Evolutionary conservation across 2,888 invertebrate genomes (phyloP).

Genomic region (Leptopilina syphax): DNA sequence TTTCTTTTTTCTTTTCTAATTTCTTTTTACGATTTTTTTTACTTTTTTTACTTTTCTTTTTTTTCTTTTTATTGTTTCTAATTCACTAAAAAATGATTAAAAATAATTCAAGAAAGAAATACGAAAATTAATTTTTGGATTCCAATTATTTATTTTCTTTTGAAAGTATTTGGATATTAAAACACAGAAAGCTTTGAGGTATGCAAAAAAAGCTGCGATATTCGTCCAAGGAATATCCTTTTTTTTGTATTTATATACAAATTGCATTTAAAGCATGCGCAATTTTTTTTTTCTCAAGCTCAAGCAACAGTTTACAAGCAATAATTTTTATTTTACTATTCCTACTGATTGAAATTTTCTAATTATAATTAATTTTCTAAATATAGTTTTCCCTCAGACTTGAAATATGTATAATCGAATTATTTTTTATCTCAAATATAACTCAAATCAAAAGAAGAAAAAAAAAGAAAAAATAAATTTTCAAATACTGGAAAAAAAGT

Average conservation of each 20-base stretch:
- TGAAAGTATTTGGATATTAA: neutral
- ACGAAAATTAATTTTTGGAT: neutral
- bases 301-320: constrained; percentile 7
- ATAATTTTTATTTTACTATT: neutral
- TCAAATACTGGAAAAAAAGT: no score
- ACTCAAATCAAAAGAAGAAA: no score
- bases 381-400: neutral
- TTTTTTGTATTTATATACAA: no score
- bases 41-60: no score
- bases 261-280: neutral
- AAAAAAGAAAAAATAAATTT: no score
- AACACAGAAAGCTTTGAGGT: neutral
- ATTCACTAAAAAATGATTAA: no score
- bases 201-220: constrained; percentile 12
- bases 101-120: no score
- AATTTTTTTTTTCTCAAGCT: neutral
- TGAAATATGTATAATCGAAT: neutral
- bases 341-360: neutral
- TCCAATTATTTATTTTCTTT: neutral
- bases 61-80: no score
- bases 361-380: no score
- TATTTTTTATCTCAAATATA: neutral
- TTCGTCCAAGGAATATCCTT: neutral
- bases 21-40: neutral
- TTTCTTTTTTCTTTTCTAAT: neutral